phyloP scores from a whole-genome alignment of 2,888 invertebrate species.

The Rotaria macrura region DNA sequence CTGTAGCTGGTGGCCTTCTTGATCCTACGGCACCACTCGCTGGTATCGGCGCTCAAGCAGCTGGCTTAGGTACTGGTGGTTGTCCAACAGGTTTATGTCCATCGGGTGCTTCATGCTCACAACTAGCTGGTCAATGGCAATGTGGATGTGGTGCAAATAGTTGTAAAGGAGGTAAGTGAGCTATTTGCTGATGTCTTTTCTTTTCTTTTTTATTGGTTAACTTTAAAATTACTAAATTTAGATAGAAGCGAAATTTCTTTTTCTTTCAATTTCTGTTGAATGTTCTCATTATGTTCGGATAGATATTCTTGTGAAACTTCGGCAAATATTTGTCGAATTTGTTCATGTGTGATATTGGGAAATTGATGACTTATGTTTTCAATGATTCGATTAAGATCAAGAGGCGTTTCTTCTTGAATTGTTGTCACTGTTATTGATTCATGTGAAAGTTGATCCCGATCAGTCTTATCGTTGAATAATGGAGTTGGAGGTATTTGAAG shows the following conservation, averaged over 20 bases:
- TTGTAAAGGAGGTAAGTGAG: not conserved
- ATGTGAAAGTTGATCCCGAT: not conserved
- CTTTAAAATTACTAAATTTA: not conserved
- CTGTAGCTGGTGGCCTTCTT: conserved; percentile 15
- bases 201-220: not conserved
- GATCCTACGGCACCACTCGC: not conserved
- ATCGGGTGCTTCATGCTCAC: not conserved
- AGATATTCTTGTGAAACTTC: not conserved
- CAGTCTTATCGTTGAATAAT: not conserved
- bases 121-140: conserved; percentile 1
- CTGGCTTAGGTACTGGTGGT: not conserved
- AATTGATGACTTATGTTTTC: not conserved
- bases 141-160: not conserved
- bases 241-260: not conserved
- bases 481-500: not conserved
- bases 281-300: not conserved
- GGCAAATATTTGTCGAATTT: not conserved
- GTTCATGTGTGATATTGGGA: not conserved
- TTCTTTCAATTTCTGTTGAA: not conserved
- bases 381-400: not conserved
- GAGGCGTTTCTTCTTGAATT: not conserved
- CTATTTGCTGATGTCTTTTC: not conserved
- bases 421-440: not conserved
- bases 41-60: not conserved
- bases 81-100: not conserved